A percentile compares a stretch with the other conserved stretches of the same genome.
Conservation (phyloP, 2,888 invertebrate genomes). For the Synanthedon vespiformis region DNA sequence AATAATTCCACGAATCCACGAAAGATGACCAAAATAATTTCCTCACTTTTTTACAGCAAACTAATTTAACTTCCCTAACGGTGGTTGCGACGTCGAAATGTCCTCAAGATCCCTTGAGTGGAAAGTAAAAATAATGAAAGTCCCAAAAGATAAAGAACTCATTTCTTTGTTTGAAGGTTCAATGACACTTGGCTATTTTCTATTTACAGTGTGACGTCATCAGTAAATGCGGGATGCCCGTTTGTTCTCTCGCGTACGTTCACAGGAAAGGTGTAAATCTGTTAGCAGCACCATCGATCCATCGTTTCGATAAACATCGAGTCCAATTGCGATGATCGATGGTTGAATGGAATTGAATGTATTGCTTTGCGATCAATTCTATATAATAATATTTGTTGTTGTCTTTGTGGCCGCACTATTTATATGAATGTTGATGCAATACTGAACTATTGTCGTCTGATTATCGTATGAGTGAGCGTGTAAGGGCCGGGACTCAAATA, state of each 20-base stretch:
- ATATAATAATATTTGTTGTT: neutral
- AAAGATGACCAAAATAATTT: too few relatives aligned
- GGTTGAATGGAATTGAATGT: neutral
- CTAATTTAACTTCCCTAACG: too few relatives aligned
- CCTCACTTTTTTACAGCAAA: too few relatives aligned
- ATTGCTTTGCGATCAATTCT: neutral
- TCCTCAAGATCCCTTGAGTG: neutral
- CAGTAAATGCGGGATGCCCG: neutral
- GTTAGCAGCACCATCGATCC: slow-evolving; percentile 1
- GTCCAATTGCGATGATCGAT: neutral
- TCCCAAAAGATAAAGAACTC: neutral
- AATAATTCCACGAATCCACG: too few relatives aligned
- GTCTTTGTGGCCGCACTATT: too few relatives aligned
- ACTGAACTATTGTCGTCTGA: too few relatives aligned
- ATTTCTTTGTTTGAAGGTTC: neutral
- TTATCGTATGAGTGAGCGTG: too few relatives aligned
- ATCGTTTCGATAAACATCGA: slow-evolving; percentile 1
- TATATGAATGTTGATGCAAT: too few relatives aligned
- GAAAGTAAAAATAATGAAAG: neutral
- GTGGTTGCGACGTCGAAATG: too few relatives aligned
- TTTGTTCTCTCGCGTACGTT: neutral
- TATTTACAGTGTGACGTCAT: neutral
- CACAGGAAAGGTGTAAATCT: slow-evolving; percentile 2
- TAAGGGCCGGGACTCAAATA: too few relatives aligned
- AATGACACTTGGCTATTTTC: neutral